These are phyloP conservation scores for Masnerella sp. DNA, from an alignment of 2,888 invertebrate genomes.

Conservation along the genomic window DNA sequence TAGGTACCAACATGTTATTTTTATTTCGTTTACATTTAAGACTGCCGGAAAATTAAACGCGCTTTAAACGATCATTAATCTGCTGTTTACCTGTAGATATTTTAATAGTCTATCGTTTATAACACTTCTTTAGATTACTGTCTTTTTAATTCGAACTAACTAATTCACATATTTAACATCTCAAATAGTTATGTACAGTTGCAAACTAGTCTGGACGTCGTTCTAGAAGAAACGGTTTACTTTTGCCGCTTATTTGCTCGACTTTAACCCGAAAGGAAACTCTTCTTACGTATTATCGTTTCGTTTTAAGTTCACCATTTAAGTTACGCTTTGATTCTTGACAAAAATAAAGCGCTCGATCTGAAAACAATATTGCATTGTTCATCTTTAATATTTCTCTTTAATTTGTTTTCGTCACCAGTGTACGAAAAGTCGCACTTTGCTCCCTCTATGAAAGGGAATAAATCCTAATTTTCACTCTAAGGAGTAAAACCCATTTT, in stretches of 20 bases:
- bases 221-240: constrained; percentile 18
- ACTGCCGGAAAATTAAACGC: constrained; percentile 17
- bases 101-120: constrained; percentile 32
- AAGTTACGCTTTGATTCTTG: constrained; percentile 34
- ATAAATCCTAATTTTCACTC: too few relatives aligned
- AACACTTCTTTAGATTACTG: constrained; percentile 26
- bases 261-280: constrained; percentile 6
- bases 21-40: constrained; percentile 34
- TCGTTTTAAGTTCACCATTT: constrained; percentile 14
- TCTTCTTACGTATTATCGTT: constrained; percentile 16
- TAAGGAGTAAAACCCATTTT: too few relatives aligned
- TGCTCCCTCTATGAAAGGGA: too few relatives aligned
- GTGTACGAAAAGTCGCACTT: too few relatives aligned
- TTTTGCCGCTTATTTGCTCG: background rate
- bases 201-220: constrained; percentile 29
- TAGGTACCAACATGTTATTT: constrained; percentile 39
- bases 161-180: constrained; percentile 49
- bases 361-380: constrained; percentile 7
- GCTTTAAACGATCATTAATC: constrained; percentile 23
- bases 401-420: background rate
- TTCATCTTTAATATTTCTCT: constrained; percentile 22
- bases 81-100: constrained; percentile 22
- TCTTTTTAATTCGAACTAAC: constrained; percentile 23
- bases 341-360: constrained; percentile 30
- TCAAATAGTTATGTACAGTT: constrained; percentile 45